Evolutionary conservation across 2,797 vertebrate genomes (phyloP).

Genomic region (Protonibea diacanthus): DNA sequence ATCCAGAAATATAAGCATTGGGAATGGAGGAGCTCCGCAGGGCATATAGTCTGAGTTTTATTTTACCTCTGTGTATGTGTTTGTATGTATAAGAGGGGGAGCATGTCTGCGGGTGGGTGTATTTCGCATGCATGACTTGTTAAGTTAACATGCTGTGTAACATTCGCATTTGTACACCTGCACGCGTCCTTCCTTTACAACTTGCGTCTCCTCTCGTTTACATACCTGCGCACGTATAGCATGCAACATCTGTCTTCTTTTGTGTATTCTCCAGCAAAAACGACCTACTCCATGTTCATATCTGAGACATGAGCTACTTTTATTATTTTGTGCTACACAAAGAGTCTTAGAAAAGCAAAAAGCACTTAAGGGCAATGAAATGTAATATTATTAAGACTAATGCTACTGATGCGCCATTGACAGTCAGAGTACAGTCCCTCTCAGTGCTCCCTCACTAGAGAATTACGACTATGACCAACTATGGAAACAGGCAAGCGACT

Average conservation of each 20-base stretch:
- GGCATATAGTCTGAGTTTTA: constrained; percentile 52
- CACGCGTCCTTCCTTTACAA: neutral
- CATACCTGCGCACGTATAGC: constrained; percentile 24
- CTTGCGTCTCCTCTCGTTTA: constrained; percentile 6
- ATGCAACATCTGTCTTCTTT: neutral
- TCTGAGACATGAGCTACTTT: constrained; percentile 6
- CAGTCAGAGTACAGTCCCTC: constrained; percentile 34
- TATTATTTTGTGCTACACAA: neutral
- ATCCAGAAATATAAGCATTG: constrained; percentile 59
- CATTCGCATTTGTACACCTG: constrained; percentile 14
- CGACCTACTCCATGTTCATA: neutral
- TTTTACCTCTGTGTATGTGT: constrained; percentile 40
- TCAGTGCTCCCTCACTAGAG: constrained; percentile 33
- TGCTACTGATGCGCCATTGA: constrained; percentile 38
- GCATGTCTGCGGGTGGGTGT: constrained; percentile 19
- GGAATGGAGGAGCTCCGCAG: constrained; percentile 50
- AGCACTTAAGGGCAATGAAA: constrained; percentile 50
- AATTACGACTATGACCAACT: constrained; percentile 47
- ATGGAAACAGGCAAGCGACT: constrained; percentile 45
- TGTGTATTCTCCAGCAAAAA: neutral
- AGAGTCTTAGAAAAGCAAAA: constrained; percentile 38
- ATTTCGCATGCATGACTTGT: constrained; percentile 30
- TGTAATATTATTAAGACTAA: constrained; percentile 44
- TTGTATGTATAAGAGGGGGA: constrained; percentile 8
- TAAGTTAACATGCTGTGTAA: constrained; percentile 20